Evolutionary conservation across 2,888 invertebrate species (phyloP), one percentile per base, ranked within the genome.

Genomic region (Dyspetes luteomarginatus): DNA sequence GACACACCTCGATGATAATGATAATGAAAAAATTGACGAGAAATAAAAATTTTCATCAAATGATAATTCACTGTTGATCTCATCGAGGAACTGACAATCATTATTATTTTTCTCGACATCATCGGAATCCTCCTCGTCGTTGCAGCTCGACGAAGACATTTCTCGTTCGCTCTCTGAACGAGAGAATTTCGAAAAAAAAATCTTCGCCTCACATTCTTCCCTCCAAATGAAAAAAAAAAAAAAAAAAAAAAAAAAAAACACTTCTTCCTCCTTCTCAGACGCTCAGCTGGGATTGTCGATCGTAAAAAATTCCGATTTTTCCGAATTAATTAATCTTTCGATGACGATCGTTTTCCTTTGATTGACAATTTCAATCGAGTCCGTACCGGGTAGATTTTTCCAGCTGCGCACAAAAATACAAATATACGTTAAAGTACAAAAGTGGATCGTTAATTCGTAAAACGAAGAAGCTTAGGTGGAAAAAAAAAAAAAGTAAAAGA

Each of bases 41-140:
- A 48, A 50, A 62, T 45, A 43, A 50, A 74, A 79, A 81, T 30
- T 15, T 26, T 5, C 19, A 24, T 24, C n/a, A 24, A 24, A 3
- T 15, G 0, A 7, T 17, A 48, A 48, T 17, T 5, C 45, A 62
- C 30, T 77, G 67, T 64, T 43, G 41, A 15, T 50, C 15, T 41
- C 52, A 36, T 28, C 73, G 68, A 65, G 71, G 72, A 65, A 72
- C 76, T 43, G 69, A 72, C 84, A 74, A 76, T 80, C 74, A 72
- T 84, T 86, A 84, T 89, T 87, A 85, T n/a, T n/a, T n/a, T 87
- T 90, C 86, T 91, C 91, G 89, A 91, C 91, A 91, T 91, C 91
- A 89, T 91, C 91, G 88, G 90, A 85, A 86, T 90, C 90, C 88
- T 90, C 91, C 87, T 90, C 90, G 85, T 89, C 88, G 85, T 89